These are phyloP conservation scores for Noctua janthe DNA, from an alignment of 2,888 invertebrate species.

Conservation along the genomic window DNA sequence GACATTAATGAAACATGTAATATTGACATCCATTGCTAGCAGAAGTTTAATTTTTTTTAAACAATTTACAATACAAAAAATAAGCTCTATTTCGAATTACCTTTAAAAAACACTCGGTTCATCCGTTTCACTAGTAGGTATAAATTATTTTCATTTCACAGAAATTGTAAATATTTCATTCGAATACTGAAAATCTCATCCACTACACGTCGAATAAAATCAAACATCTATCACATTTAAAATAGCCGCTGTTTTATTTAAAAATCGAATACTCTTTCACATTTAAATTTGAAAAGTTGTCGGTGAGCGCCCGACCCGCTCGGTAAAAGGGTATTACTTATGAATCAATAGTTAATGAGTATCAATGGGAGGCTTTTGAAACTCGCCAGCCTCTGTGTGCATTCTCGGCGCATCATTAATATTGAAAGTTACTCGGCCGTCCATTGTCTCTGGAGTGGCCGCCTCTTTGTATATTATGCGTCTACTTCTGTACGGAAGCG, in stretches of 20 bases:
- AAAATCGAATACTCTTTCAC: conserved; percentile 80
- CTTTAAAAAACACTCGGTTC: conserved; percentile 13
- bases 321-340: conserved; percentile 89
- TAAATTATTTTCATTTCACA: conserved; percentile 44
- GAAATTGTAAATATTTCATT: conserved; percentile 50
- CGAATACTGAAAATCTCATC: conserved; percentile 54
- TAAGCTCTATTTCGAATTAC: conserved; percentile 4
- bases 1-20: conserved; percentile 46
- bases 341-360: conserved; percentile 90
- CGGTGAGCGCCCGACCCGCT: conserved; percentile 77
- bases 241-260: conserved; percentile 72
- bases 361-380: conserved; percentile 88
- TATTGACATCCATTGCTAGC: conserved; percentile 26
- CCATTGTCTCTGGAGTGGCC: conserved; percentile 87
- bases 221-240: conserved; percentile 65
- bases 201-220: conserved; percentile 61
- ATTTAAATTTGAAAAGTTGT: conserved; percentile 88
- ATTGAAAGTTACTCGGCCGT: conserved; percentile 86
- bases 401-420: conserved; percentile 89
- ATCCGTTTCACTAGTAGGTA: conserved; percentile 17
- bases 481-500: conserved; percentile 80
- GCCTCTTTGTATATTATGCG: conserved; percentile 86
- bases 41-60: conserved; percentile 13
- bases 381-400: conserved; percentile 85
- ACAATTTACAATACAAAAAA: background rate